Conservation (phyloP, 2,797 vertebrate genomes). For the Podarcis siculus region DNA sequence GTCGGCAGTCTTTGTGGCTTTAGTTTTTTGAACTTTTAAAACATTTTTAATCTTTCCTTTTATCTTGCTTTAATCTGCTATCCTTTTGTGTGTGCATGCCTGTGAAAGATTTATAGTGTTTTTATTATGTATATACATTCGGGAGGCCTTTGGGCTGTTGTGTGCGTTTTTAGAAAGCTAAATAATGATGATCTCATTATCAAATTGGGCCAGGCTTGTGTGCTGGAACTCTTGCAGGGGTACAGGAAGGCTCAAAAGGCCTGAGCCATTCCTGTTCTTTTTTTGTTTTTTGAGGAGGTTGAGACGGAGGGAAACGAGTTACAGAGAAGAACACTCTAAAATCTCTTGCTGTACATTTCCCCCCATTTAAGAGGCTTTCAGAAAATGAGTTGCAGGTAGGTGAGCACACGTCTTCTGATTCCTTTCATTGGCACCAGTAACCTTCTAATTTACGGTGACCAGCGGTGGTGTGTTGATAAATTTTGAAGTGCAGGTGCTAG, state of each 20-base stretch:
- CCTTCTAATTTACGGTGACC: background rate
- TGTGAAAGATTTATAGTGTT: slow-evolving; percentile 26
- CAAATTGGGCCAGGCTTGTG: background rate
- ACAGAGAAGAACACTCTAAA: background rate
- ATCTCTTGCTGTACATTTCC: background rate
- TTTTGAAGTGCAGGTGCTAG: background rate
- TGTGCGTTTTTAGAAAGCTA: background rate
- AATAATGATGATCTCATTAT: slow-evolving; percentile 17
- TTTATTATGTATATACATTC: slow-evolving; percentile 14
- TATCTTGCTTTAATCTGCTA: slow-evolving; percentile 32
- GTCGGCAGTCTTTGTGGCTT: background rate
- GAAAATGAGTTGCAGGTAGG: background rate
- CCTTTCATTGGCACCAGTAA: background rate
- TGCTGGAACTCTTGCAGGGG: background rate
- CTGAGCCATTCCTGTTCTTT: background rate
- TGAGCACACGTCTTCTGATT: background rate
- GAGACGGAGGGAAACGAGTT: background rate
- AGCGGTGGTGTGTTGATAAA: background rate
- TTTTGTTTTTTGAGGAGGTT: background rate
- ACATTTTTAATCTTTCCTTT: slow-evolving; percentile 18
- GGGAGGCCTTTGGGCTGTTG: slow-evolving; percentile 9
- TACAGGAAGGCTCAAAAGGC: background rate
- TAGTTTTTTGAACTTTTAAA: slow-evolving; percentile 1
- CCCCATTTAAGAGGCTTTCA: background rate
- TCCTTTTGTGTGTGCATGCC: slow-evolving; percentile 25